Evolutionary conservation across 2,797 vertebrate species (phyloP), one percentile per base, ranked within the genome.

Genomic region (Ceyx erithaca): DNA sequence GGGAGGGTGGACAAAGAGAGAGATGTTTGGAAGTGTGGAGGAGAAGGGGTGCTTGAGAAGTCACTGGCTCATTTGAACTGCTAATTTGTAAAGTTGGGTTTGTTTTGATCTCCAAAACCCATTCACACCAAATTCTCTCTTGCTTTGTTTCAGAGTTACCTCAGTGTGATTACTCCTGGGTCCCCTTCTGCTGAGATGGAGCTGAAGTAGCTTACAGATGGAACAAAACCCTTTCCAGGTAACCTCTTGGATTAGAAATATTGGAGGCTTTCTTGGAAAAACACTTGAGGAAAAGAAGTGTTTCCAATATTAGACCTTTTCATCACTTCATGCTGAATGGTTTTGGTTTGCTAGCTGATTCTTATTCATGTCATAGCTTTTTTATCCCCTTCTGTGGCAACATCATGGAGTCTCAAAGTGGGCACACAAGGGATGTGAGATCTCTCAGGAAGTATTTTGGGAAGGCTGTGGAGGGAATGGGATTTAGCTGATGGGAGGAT

Each of bases 321-420:
- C 4, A 5, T 64, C 62, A 57, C 45, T 41, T 92, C 0, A 0
- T 23, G 37, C 33, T 33, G 58, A 46, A 23, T 0, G 2, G 62
- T 78, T 83, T 78, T 84, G 77, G 51, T 72, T 90, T 90, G 52
- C 57, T 35, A 69, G 63, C 80, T 89, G 80, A 89, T 85, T 80
- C 59, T 81, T 48, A 69, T 73, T 88, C 70, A 49, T 4, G 28
- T 54, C 21, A 46, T 72, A 72, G 45, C 33, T 66, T 81, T 71
- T 77, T 94, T 63, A 10, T 16, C 21, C 31, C 18, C 16, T 62
- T 63, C 76, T 69, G 66, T 59, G 62, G 58, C 69, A 45, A 20
- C 62, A 15, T 58, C 40, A 11, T 1, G 3, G 30, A 75, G 81
- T 76, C 72, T 93, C 70, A n/a, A 37, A 33, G 58, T 7, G 20